A percentile compares a stretch with the other conserved stretches of the same genome.
Conservation (phyloP, 2,113 vertebrate species). For the Plotosus lineatus region DNA sequence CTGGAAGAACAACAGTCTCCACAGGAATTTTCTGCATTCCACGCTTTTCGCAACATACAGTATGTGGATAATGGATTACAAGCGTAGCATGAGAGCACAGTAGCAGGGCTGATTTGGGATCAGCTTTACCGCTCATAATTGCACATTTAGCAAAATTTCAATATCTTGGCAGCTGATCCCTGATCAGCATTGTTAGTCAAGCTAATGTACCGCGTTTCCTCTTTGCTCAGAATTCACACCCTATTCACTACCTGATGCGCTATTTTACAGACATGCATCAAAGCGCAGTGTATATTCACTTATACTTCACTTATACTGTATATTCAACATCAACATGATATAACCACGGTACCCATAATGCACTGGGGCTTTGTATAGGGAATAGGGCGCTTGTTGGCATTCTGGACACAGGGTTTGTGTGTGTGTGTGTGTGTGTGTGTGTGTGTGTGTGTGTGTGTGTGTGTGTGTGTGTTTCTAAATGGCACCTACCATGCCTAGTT, state of each 20-base stretch:
- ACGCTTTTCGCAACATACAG: not conserved
- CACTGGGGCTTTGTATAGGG: not conserved
- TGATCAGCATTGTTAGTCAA: slow-evolving; percentile 8
- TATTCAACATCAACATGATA: not conserved
- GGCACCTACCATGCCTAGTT: slow-evolving; percentile 97
- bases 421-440: not conserved
- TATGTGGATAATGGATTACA: slow-evolving; percentile 9
- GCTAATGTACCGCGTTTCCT: not conserved
- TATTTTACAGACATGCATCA: not conserved
- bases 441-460: not conserved
- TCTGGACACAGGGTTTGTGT: not conserved
- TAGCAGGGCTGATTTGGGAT: slow-evolving; percentile 20
- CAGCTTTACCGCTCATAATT: not conserved
- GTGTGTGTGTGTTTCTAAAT: slow-evolving; percentile 7
- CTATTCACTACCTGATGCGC: not conserved
- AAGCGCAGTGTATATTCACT: not conserved
- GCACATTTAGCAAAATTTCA: not conserved
- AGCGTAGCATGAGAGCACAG: slow-evolving; percentile 20
- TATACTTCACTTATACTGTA: not conserved
- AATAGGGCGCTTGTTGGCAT: not conserved
- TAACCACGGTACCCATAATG: not conserved
- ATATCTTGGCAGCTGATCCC: slow-evolving; percentile 3
- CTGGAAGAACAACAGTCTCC: not conserved
- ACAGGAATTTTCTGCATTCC: not conserved
- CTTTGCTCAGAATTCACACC: not conserved